Evolutionary conservation across 2,888 invertebrate genomes (phyloP).

Genomic region (Philereme vetulata): DNA sequence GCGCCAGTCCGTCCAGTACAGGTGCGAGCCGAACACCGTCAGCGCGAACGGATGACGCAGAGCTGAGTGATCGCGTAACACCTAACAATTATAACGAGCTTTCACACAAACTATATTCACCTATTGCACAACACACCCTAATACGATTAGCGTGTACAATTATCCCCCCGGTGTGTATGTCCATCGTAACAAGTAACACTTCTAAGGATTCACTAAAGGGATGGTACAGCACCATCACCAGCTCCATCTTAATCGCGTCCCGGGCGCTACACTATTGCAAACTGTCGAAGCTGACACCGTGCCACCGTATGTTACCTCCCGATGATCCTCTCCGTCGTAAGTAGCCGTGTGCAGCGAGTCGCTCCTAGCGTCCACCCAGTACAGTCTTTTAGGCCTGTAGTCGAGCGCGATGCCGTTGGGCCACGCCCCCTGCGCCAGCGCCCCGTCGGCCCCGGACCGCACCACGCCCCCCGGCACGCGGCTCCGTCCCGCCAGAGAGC

Average conservation of each 20-base stretch:
- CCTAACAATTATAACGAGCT: constrained; percentile 40
- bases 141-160: no score
- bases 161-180: no score
- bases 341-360: constrained; percentile 93
- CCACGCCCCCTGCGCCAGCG: constrained; percentile 87
- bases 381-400: constrained; percentile 88
- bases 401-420: constrained; percentile 93
- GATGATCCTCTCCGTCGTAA: constrained; percentile 90
- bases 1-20: constrained; percentile 98
- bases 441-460: constrained; percentile 81
- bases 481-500: constrained; percentile 89
- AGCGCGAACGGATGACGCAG: constrained; percentile 95
- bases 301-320: constrained; percentile 52
- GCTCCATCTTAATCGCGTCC: no score
- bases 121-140: no score
- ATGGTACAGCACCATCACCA: no score
- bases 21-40: constrained; percentile 91
- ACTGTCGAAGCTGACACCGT: not conserved
- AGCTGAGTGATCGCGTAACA: constrained; percentile 89
- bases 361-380: constrained; percentile 92
- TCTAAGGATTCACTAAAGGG: no score
- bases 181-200: no score
- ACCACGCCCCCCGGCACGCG: constrained; percentile 81
- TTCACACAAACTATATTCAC: no score
- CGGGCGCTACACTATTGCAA: no score